These are phyloP conservation scores for Aplocera efformata DNA, from an alignment of 2,888 invertebrate species.

Conservation along the genomic window DNA sequence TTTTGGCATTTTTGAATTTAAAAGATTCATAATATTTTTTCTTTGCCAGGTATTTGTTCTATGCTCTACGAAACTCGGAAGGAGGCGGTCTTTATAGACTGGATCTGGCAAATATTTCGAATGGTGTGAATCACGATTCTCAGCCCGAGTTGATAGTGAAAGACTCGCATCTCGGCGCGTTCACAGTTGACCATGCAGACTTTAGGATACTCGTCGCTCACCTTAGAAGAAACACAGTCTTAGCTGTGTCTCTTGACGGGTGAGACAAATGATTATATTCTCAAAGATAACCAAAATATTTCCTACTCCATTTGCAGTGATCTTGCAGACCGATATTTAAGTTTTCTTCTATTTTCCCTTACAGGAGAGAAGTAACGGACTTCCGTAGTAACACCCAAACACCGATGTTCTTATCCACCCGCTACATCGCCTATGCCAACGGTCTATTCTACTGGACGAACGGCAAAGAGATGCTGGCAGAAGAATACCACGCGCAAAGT, in stretches of 20 bases:
- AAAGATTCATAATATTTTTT: too few species aligned
- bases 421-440: slow-evolving; percentile 87
- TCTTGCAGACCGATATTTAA: too few species aligned
- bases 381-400: slow-evolving; percentile 87
- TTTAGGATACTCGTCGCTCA: slow-evolving; percentile 89
- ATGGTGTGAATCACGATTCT: slow-evolving; percentile 85
- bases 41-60: slow-evolving; percentile 86
- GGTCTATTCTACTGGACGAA: slow-evolving; percentile 94
- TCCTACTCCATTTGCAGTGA: too few species aligned
- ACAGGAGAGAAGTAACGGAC: slow-evolving; percentile 84
- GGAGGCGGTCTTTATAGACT: slow-evolving; percentile 87
- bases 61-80: slow-evolving; percentile 81
- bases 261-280: slow-evolving; percentile 43
- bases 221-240: slow-evolving; percentile 87
- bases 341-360: too few species aligned
- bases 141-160: slow-evolving; percentile 83
- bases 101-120: slow-evolving; percentile 88
- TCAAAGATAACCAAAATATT: too few species aligned
- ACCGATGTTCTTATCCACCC: slow-evolving; percentile 86
- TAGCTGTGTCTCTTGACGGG: slow-evolving; percentile 92
- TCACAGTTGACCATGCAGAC: slow-evolving; percentile 90
- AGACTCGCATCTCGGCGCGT: slow-evolving; percentile 86
- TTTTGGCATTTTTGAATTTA: too few species aligned
- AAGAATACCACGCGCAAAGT: slow-evolving; percentile 86
- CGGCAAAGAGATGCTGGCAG: slow-evolving; percentile 86